Evolutionary conservation across 2,113 vertebrate species (phyloP), one percentile per base, ranked within the genome.

Genomic region (Hippocampus zosterae): DNA sequence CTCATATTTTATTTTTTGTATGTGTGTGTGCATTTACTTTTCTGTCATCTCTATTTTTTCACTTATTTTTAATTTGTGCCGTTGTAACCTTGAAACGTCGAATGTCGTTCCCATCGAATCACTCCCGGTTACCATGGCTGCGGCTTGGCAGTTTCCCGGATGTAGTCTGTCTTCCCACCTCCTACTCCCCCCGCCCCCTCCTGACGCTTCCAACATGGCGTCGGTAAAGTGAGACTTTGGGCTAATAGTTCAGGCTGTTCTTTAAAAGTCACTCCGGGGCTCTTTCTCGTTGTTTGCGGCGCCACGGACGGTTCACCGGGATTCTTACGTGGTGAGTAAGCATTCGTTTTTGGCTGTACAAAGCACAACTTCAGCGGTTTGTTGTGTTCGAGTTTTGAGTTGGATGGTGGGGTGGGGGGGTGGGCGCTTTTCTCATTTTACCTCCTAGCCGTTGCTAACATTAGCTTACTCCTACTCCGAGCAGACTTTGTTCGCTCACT

Each of bases 161-260:
- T 92, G 90, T 88, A 81, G 71, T 53, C 55, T 16, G 3, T 13
- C 63, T 27, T 37, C 11, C 63, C 6, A 1, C 52, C 56, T 25
- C 23, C 8, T 13, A 42, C 61, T 42, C 37, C 63, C 2, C 8
- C 56, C 13, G 5, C 9, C 41, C n/a, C 21, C 40, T 12, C 61
- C 21, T 44, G 62, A 64, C 62, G 41, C 66, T 85, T 73, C 89
- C 89, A 92, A 91, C 81, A 92, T 92, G 91, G 90, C 90, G 91
- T 79, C 85, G 46, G 79, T 69, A 88, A 90, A 91, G 88, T 92
- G 77, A 86, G 83, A 89, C 86, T 89, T 89, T 69, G 68, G 69
- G 84, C 79, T 84, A 77, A 81, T 83, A 88, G 79, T 89, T 60
- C 67, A 59, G 29, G 42, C 33, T 37, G 50, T 52, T 66, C 65